phyloP scores from a whole-genome alignment of 2,797 vertebrate genomes.

The Australoheros facetus region DNA sequence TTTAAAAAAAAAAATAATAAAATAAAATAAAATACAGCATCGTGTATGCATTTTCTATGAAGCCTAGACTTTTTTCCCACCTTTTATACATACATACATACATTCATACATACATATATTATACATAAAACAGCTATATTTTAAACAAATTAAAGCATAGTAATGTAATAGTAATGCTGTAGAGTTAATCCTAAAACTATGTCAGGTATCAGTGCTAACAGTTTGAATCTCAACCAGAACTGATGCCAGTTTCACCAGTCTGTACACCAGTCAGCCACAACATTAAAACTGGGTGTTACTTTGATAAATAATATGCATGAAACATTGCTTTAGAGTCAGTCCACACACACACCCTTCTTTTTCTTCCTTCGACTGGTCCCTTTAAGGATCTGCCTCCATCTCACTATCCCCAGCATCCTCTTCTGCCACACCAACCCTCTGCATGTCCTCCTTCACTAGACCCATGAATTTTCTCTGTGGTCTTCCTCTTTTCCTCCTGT shows the following conservation, averaged over 20 bases:
- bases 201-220: conserved; percentile 26
- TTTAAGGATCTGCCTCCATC: neutral
- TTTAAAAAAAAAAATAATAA: neutral
- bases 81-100: no score
- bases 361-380: neutral
- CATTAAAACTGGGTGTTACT: neutral
- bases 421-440: neutral
- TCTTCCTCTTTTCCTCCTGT: neutral
- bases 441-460: neutral
- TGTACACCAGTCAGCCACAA: neutral
- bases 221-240: neutral
- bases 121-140: neutral
- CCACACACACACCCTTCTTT: neutral
- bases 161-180: neutral
- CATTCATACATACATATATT: no score
- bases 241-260: neutral
- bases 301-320: neutral
- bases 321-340: neutral
- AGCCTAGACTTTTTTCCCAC: neutral
- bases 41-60: neutral
- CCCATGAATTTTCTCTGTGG: neutral
- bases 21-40: neutral
- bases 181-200: neutral
- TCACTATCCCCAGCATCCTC: neutral
- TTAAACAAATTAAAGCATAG: neutral